Evolutionary conservation across 1,140 invertebrate species (phyloP).

Genomic region (Cotesia chilonis): DNA sequence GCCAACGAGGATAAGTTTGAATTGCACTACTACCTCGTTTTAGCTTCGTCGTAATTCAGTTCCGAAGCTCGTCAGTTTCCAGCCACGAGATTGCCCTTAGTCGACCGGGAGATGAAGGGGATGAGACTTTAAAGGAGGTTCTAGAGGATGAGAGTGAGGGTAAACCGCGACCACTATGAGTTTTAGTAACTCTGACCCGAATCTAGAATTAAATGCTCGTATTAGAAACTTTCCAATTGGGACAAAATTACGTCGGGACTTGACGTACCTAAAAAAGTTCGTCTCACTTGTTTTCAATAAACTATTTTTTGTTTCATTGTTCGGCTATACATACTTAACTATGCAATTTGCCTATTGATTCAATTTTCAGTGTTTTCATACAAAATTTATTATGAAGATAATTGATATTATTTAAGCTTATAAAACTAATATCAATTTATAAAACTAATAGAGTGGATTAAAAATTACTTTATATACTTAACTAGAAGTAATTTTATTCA

Average conservation of each 20-base stretch:
- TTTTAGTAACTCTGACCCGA: constrained; percentile 24
- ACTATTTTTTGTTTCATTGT: too few species aligned
- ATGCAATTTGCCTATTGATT: too few species aligned
- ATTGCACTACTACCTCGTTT: constrained; percentile 24
- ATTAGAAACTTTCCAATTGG: constrained; percentile 19
- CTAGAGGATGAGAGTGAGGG: constrained; percentile 11
- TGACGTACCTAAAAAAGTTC: not conserved
- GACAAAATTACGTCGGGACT: not conserved
- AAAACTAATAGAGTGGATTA: too few species aligned
- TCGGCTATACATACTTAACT: too few species aligned
- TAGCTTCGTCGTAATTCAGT: constrained; percentile 28
- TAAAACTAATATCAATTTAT: too few species aligned
- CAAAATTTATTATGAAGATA: too few species aligned
- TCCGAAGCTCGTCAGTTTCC: constrained; percentile 27
- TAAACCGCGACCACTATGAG: constrained; percentile 24
- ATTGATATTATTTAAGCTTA: too few species aligned
- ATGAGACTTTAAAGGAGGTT: constrained; percentile 18
- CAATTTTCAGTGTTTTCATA: too few species aligned
- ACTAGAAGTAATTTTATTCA: too few species aligned
- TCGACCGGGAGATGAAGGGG: constrained; percentile 4
- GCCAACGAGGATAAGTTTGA: constrained; percentile 22
- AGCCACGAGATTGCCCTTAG: constrained; percentile 31
- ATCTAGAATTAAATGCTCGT: constrained; percentile 18
- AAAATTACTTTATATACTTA: too few species aligned
- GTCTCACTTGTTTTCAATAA: constrained; percentile 5